These are phyloP conservation scores for Oryctes rhinoceros DNA, from an alignment of 1,140 invertebrate species.

Conservation along the genomic window DNA sequence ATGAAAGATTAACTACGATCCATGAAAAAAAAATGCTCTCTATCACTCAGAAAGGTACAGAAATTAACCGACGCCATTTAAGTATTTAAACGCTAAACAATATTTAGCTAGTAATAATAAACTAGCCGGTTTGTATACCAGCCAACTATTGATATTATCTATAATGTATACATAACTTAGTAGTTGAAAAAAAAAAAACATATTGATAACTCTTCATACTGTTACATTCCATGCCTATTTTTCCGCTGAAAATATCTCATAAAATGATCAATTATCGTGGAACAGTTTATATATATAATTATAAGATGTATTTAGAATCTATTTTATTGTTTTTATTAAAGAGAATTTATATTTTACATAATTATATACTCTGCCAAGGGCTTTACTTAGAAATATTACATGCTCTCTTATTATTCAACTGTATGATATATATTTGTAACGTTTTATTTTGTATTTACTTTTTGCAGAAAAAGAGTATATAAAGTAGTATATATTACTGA, in stretches of 20 bases:
- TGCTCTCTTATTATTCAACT: background rate
- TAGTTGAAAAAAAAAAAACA: background rate
- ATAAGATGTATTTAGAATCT: constrained; percentile 1
- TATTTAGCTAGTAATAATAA: background rate
- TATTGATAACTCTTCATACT: constrained; percentile 5
- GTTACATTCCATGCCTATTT: background rate
- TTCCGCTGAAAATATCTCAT: background rate
- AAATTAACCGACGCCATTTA: too few species aligned
- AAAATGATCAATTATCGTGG: background rate
- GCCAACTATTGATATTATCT: background rate
- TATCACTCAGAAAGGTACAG: too few species aligned
- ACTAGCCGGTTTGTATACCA: background rate
- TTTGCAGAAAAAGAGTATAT: constrained; percentile 6
- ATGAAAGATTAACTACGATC: too few species aligned
- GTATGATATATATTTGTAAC: constrained; percentile 11
- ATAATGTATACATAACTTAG: background rate
- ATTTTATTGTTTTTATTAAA: constrained; percentile 7
- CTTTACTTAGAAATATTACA: constrained; percentile 1
- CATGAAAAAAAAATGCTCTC: too few species aligned
- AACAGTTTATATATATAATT: background rate
- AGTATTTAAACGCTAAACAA: too few species aligned
- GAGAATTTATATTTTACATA: constrained; percentile 11
- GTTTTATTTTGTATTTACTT: constrained; percentile 16
- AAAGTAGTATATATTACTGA: constrained; percentile 7
- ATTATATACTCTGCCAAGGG: constrained; percentile 14